Conservation (phyloP, 2,797 vertebrate genomes). For the Neopelma chrysocephalum region DNA sequence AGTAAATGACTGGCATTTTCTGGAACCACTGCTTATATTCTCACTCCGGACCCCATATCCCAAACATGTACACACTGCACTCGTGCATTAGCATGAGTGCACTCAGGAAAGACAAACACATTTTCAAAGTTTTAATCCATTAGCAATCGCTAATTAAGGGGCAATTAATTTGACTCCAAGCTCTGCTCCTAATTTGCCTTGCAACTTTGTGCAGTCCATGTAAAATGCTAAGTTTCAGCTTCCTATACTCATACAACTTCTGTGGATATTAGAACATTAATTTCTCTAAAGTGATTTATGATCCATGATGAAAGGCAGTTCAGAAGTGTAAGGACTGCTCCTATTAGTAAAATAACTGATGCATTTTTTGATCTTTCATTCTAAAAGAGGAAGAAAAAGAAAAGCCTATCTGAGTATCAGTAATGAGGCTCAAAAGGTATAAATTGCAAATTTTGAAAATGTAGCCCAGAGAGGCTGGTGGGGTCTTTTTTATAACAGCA, state of each 20-base stretch:
- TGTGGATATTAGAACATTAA: not conserved
- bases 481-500: not conserved
- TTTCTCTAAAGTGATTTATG: slow-evolving; percentile 33
- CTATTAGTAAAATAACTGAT: slow-evolving; percentile 56
- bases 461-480: not conserved
- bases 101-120: not conserved
- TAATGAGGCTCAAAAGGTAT: slow-evolving; percentile 35
- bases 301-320: slow-evolving; percentile 47
- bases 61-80: fast-evolving
- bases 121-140: slow-evolving; percentile 13
- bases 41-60: not conserved
- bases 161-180: slow-evolving; percentile 15
- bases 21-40: not conserved
- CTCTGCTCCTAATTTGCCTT: not conserved
- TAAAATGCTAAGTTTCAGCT: not conserved
- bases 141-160: slow-evolving; percentile 25
- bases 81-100: not conserved
- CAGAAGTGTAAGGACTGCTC: not conserved
- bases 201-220: not conserved
- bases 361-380: slow-evolving; percentile 53
- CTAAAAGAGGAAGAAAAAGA: not conserved
- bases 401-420: not conserved
- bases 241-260: not conserved
- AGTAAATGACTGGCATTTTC: not conserved
- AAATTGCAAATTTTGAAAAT: not conserved